These are phyloP conservation scores for Pogonophryne albipinna DNA, from an alignment of 2,797 vertebrate species.

Conservation along the genomic window DNA sequence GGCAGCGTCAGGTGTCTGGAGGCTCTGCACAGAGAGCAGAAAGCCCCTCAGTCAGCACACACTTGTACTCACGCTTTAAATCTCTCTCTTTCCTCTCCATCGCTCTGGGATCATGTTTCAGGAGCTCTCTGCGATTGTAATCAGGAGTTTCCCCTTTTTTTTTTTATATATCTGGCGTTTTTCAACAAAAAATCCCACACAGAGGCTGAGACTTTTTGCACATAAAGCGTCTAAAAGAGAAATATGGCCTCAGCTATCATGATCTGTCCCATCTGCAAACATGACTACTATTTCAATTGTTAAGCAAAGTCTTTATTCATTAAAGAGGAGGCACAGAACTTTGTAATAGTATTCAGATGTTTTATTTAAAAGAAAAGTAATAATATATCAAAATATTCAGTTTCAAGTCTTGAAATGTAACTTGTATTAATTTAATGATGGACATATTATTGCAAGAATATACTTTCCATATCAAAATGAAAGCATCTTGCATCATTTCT, in stretches of 20 bases:
- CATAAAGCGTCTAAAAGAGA: slow-evolving; percentile 23
- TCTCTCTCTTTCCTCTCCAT: slow-evolving; percentile 60
- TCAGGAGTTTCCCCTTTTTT: slow-evolving; percentile 43
- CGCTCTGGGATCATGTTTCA: slow-evolving; percentile 62
- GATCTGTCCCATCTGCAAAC: slow-evolving; percentile 5
- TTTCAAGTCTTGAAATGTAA: not conserved
- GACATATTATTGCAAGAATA: not conserved
- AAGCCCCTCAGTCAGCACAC: slow-evolving; percentile 62
- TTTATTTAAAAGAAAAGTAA: not conserved
- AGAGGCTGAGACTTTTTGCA: slow-evolving; percentile 15
- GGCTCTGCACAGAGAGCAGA: slow-evolving; percentile 34
- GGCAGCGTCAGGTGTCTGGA: slow-evolving; percentile 70
- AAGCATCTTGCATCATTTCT: not conserved
- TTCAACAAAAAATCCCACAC: slow-evolving; percentile 35
- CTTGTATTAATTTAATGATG: too few species aligned
- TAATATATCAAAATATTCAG: not conserved
- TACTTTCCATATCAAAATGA: not conserved
- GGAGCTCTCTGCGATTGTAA: slow-evolving; percentile 66
- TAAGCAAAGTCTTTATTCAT: not conserved
- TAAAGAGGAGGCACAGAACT: not conserved
- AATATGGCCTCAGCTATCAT: slow-evolving; percentile 39
- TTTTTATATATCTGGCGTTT: slow-evolving; percentile 40
- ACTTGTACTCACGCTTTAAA: slow-evolving; percentile 75
- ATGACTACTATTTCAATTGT: not conserved
- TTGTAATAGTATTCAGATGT: not conserved